phyloP scores from a whole-genome alignment of 2,888 invertebrate genomes.

The Hoplodrina ambigua region DNA sequence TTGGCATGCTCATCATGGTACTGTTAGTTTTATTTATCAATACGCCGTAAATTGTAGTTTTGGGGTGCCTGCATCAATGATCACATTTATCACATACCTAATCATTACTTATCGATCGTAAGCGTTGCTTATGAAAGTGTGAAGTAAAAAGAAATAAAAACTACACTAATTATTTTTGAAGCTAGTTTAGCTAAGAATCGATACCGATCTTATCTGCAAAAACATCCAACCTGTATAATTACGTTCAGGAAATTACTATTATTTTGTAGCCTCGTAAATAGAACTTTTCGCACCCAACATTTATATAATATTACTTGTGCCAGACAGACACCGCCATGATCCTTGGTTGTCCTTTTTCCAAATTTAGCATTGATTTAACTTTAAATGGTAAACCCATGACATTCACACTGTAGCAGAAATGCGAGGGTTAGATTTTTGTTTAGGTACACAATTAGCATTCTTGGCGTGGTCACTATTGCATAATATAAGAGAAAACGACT shows the following conservation, averaged over 20 bases:
- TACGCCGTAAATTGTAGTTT: conserved; percentile 3
- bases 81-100: not conserved
- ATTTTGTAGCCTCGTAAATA: too few species aligned
- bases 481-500: conserved; percentile 53
- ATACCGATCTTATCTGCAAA: too few species aligned
- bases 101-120: not conserved
- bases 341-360: conserved; percentile 1
- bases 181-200: too few species aligned
- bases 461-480: conserved; percentile 43
- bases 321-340: not conserved
- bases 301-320: not conserved
- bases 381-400: not conserved
- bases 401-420: conserved; percentile 1
- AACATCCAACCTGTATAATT: too few species aligned
- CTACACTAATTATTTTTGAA: too few species aligned
- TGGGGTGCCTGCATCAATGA: not conserved
- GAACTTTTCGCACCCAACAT: not conserved
- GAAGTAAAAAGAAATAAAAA: not conserved
- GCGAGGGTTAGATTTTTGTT: conserved; percentile 19
- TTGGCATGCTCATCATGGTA: conserved; percentile 17
- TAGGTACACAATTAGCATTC: conserved; percentile 9
- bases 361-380: not conserved
- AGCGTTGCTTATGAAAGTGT: not conserved
- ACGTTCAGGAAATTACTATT: too few species aligned
- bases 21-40: conserved; percentile 23